phyloP scores from a whole-genome alignment of 2,888 invertebrate species.

The Drosophila setosimentum region DNA sequence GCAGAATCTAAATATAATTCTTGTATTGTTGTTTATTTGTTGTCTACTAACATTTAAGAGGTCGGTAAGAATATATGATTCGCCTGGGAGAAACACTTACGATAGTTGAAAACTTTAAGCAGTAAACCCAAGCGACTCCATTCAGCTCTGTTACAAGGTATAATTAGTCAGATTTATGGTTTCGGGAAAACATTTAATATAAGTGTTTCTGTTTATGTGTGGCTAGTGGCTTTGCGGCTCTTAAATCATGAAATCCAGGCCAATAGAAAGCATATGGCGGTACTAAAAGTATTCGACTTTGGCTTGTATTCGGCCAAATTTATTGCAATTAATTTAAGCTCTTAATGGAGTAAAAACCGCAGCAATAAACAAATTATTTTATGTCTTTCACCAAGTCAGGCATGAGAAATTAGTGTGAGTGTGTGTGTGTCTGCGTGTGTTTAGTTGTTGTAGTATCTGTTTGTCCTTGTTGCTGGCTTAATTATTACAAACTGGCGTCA shows the following conservation, averaged over 20 bases:
- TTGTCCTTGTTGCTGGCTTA: slow-evolving; percentile 36
- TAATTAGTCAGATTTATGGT: slow-evolving; percentile 42
- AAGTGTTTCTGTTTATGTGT: slow-evolving; percentile 39
- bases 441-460: slow-evolving; percentile 5
- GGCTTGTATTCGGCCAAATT: slow-evolving; percentile 50
- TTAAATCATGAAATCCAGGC: slow-evolving; percentile 65
- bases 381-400: slow-evolving; percentile 39
- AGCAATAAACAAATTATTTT: slow-evolving; percentile 79
- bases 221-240: slow-evolving; percentile 58
- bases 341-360: slow-evolving; percentile 69
- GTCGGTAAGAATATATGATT: neutral
- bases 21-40: no score
- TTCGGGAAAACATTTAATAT: slow-evolving; percentile 33
- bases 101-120: neutral
- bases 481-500: slow-evolving; percentile 70
- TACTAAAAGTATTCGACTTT: slow-evolving; percentile 31
- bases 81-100: neutral
- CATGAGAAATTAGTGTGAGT: slow-evolving; percentile 21
- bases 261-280: slow-evolving; percentile 38
- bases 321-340: slow-evolving; percentile 73
- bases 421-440: slow-evolving; percentile 1
- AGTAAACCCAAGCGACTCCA: neutral
- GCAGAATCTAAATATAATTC: neutral
- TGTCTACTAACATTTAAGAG: no score
- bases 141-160: slow-evolving; percentile 8